Evolutionary conservation across 2,113 vertebrate genomes (phyloP).

Genomic region (Melanotaenia duboulayi): DNA sequence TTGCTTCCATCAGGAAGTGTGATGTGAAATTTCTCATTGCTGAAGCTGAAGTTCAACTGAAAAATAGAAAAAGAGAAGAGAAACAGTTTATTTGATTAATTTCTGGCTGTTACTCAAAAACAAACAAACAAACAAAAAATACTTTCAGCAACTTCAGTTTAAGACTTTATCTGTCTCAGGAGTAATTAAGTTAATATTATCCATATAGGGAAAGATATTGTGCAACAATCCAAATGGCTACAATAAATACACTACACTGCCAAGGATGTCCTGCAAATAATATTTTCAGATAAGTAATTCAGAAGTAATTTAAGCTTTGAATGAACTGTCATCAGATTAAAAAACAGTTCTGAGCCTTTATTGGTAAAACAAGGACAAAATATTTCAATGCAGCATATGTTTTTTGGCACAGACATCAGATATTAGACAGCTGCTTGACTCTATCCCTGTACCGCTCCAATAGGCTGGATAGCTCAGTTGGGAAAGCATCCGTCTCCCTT

Average conservation of each 20-base stretch:
- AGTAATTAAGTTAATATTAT: not conserved
- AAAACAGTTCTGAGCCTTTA: not conserved
- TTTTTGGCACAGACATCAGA: not conserved
- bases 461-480: no score
- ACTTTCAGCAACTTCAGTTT: not conserved
- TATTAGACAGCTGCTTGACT: no score
- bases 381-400: not conserved
- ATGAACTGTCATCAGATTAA: not conserved
- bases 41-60: slow-evolving; percentile 79
- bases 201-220: not conserved
- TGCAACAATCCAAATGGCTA: not conserved
- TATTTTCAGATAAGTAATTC: not conserved
- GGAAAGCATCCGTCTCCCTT: no score
- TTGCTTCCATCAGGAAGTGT: slow-evolving; percentile 76
- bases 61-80: not conserved
- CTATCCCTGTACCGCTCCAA: no score
- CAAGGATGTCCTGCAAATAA: no score
- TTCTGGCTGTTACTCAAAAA: not conserved
- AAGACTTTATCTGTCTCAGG: not conserved
- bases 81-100: not conserved
- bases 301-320: not conserved
- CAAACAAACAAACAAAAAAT: no score
- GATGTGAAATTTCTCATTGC: slow-evolving; percentile 77
- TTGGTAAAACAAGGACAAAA: not conserved
- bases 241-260: not conserved